phyloP scores from a whole-genome alignment of 2,113 vertebrate species.

The Myiozetetes cayanensis region DNA sequence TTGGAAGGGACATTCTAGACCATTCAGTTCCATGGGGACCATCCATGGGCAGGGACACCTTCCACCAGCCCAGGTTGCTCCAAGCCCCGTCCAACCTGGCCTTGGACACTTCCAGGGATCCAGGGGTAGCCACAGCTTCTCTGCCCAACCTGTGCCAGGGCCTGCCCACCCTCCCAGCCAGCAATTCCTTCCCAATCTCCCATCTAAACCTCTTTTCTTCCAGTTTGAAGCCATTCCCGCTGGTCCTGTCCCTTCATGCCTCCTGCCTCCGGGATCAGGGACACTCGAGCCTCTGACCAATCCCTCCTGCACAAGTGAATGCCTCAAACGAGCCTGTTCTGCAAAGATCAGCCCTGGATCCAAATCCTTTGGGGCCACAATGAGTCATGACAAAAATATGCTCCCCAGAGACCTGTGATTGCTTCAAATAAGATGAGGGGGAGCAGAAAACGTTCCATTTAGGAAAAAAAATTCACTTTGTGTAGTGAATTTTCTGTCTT shows the following conservation, averaged over 20 bases:
- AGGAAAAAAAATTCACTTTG: conserved; percentile 1
- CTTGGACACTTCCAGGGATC: background rate
- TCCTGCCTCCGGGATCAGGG: background rate
- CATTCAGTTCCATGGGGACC: rapidly evolving
- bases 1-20: background rate
- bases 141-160: too few species aligned
- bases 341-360: conserved; percentile 34
- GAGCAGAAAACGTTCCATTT: background rate
- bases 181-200: rapidly evolving
- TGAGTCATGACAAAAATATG: background rate
- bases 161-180: rapidly evolving
- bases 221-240: background rate
- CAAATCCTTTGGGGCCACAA: background rate
- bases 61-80: rapidly evolving
- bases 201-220: background rate
- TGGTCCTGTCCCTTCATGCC: background rate
- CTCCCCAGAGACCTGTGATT: conserved; percentile 18
- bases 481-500: conserved; percentile 22
- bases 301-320: background rate
- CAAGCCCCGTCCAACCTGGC: rapidly evolving
- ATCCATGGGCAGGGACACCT: background rate
- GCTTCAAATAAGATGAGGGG: background rate
- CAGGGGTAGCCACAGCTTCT: background rate
- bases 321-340: background rate
- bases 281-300: background rate